Evolutionary conservation across 2,113 vertebrate species (phyloP).

Genomic region (Oreochromis niloticus): DNA sequence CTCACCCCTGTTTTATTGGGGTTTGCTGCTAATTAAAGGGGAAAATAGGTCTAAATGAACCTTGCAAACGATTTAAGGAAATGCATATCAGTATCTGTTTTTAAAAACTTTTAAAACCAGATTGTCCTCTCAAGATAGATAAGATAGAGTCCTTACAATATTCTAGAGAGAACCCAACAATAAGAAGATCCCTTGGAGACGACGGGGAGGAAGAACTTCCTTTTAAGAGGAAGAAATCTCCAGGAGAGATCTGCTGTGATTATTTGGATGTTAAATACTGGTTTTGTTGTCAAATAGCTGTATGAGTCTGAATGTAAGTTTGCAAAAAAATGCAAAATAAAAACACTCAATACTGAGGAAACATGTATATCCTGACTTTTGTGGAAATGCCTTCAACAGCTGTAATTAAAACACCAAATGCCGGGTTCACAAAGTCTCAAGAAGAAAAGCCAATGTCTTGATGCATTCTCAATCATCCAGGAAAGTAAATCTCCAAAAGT

Average conservation of each 20-base stretch:
- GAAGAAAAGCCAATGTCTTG: neutral
- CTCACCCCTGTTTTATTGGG: fast-evolving
- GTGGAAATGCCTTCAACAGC: neutral
- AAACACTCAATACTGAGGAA: neutral
- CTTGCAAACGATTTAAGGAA: neutral
- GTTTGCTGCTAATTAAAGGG: neutral
- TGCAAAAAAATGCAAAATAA: neutral
- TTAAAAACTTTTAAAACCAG: neutral
- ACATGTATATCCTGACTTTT: neutral
- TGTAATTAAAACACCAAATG: neutral
- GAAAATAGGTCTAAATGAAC: neutral
- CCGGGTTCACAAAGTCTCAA: neutral
- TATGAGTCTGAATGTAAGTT: neutral
- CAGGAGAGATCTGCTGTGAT: neutral
- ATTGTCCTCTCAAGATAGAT: neutral
- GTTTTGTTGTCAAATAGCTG: neutral
- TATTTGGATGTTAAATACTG: neutral
- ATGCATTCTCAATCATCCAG: no score
- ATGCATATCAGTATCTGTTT: neutral
- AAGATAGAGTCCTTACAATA: neutral
- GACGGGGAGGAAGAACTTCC: fast-evolving
- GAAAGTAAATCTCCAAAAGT: no score
- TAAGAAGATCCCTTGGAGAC: neutral
- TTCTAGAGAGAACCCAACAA: neutral
- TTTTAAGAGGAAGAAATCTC: neutral